Evolutionary conservation across 2,113 vertebrate species (phyloP).

Genomic region (Peromyscus leucopus): DNA sequence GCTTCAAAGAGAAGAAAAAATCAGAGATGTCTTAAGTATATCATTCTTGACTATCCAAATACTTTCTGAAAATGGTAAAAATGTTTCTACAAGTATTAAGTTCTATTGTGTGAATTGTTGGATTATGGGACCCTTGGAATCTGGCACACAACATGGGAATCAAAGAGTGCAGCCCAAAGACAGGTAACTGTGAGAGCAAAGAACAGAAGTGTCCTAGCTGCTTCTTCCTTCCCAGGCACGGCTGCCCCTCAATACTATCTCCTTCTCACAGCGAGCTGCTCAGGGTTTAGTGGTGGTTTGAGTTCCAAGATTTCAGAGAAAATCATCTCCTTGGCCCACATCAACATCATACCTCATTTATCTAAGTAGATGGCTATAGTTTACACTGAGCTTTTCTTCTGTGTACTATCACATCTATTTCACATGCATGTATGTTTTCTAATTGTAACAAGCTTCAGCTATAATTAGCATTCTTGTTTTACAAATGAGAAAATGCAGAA

Average conservation of each 20-base stretch:
- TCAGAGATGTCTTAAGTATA: slow-evolving; percentile 28
- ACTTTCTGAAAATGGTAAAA: slow-evolving; percentile 50
- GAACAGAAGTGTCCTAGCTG: slow-evolving; percentile 19
- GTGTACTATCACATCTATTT: not conserved
- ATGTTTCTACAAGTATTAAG: slow-evolving; percentile 53
- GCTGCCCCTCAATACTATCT: slow-evolving; percentile 39
- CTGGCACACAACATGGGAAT: slow-evolving; percentile 19
- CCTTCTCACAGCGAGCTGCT: not conserved
- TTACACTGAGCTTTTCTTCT: slow-evolving; percentile 32
- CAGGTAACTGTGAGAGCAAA: slow-evolving; percentile 8
- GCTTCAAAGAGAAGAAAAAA: slow-evolving; percentile 84
- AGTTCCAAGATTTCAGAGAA: slow-evolving; percentile 30
- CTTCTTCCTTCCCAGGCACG: not conserved
- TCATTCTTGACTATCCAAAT: slow-evolving; percentile 56
- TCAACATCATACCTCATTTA: not conserved
- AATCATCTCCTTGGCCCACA: not conserved
- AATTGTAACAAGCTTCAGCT: slow-evolving; percentile 37
- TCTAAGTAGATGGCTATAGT: slow-evolving; percentile 1
- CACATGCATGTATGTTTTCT: slow-evolving; percentile 10
- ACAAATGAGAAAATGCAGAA: slow-evolving; percentile 38
- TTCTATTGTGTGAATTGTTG: not conserved
- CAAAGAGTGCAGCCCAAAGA: not conserved
- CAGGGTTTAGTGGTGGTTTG: slow-evolving; percentile 26
- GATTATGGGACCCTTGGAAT: not conserved
- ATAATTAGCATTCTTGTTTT: slow-evolving; percentile 59